These are phyloP conservation scores for Nasonovia ribisnigri DNA, from an alignment of 2,888 invertebrate genomes.

Conservation along the genomic window DNA sequence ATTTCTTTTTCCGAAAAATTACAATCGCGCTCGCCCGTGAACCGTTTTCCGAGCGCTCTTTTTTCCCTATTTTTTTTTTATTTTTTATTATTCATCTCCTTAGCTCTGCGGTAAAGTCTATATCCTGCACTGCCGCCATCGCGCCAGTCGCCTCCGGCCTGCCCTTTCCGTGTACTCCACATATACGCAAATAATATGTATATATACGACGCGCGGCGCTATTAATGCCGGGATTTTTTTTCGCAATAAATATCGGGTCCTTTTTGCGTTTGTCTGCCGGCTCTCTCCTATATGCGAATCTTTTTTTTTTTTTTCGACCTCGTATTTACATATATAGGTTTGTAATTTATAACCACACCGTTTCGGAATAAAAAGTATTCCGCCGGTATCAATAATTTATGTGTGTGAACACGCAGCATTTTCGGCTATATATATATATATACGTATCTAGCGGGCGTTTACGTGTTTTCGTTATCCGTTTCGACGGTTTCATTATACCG, in stretches of 20 bases:
- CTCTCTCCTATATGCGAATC: background rate
- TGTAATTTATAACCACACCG: constrained; percentile 44
- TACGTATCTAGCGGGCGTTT: background rate
- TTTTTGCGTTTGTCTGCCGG: constrained; percentile 44
- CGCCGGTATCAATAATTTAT: constrained; percentile 18
- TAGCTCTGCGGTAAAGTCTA: constrained; percentile 30
- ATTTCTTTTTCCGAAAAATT: constrained; percentile 44
- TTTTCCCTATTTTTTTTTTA: background rate
- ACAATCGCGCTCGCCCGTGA: constrained; percentile 40
- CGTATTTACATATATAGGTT: constrained; percentile 45
- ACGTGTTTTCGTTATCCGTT: background rate
- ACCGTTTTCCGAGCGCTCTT: constrained; percentile 19
- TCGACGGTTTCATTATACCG: background rate
- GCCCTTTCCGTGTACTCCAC: constrained; percentile 43
- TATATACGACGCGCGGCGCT: constrained; percentile 6
- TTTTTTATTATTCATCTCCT: constrained; percentile 39
- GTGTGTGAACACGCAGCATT: constrained; percentile 14
- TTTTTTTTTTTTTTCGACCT: constrained; percentile 47
- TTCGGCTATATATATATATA: constrained; percentile 18
- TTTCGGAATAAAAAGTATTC: constrained; percentile 45
- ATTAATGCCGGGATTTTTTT: constrained; percentile 56
- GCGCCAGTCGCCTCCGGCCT: constrained; percentile 2
- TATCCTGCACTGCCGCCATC: background rate
- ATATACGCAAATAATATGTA: no score
- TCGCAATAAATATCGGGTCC: constrained; percentile 49